These are phyloP conservation scores for Choristoneura rosaceana DNA, from an alignment of 2,888 invertebrate genomes.

Conservation along the genomic window DNA sequence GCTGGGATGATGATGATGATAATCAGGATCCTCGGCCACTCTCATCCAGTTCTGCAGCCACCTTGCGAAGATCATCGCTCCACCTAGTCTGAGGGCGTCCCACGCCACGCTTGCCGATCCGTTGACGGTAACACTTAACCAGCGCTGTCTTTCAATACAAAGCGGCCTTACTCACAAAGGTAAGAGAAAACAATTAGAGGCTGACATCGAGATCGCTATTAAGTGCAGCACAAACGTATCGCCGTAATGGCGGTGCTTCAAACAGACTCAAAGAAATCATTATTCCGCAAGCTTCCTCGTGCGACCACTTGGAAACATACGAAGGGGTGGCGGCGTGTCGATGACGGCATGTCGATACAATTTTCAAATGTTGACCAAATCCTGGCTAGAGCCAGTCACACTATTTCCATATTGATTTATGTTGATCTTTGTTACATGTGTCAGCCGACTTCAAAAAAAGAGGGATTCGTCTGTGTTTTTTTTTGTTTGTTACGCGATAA, in stretches of 20 bases:
- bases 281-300: slow-evolving; percentile 82
- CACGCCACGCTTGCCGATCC: too few relatives aligned
- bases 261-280: slow-evolving; percentile 85
- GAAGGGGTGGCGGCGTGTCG: slow-evolving; percentile 49
- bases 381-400: too few relatives aligned
- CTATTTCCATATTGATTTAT: too few relatives aligned
- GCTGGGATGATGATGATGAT: too few relatives aligned
- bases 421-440: too few relatives aligned
- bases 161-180: slow-evolving; percentile 64
- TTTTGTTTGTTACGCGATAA: too few relatives aligned
- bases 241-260: slow-evolving; percentile 81
- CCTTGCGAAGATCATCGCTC: too few relatives aligned
- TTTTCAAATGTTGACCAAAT: background rate
- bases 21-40: too few relatives aligned
- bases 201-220: slow-evolving; percentile 77
- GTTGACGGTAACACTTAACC: background rate
- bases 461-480: too few relatives aligned
- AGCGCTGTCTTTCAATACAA: background rate
- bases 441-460: too few relatives aligned
- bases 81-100: too few relatives aligned
- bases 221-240: slow-evolving; percentile 81
- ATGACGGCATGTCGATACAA: slow-evolving; percentile 31
- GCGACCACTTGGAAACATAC: slow-evolving; percentile 81
- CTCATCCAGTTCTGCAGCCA: too few relatives aligned
- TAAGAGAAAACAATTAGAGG: slow-evolving; percentile 81